Evolutionary conservation across 2,113 vertebrate genomes (phyloP), one percentile per base, ranked within the genome.

Genomic region (Sakesphorus luctuosus): DNA sequence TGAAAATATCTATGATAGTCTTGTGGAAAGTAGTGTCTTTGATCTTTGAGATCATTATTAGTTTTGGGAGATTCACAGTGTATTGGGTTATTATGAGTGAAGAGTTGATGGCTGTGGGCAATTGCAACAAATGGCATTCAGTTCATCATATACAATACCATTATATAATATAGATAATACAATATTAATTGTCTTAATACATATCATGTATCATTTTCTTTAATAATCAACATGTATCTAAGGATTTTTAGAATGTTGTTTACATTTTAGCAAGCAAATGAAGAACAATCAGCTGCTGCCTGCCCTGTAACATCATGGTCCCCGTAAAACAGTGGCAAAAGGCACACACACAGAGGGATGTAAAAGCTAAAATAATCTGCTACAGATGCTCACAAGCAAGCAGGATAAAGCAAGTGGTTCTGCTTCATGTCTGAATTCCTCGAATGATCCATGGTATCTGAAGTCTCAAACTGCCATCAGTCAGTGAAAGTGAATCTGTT

Each of bases 41-140:
- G 20, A 86, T 21, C 50, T 73, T 65, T 29, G 20, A 86, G 9
- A 78, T 23, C 13, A 46, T 3, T 46, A 35, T 19, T 81, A 58
- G 69, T 77, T 93, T 83, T 77, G 33, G 73, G 93, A 73, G 13
- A 71, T 67, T 86, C 36, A 49, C 8, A 63, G 38, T 43, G 23
- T 49, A 66, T 49, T 62, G 11, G n/a, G 49, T 90, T 53, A 84
- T 66, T 88, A 18, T 87, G 63, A 81, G 35, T 58, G 29, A 94
- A 80, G 25, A 69, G 21, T 47, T 90, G 38, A 31, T 18, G 36
- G 10, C 26, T 66, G 31, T 75, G 20, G 52, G 36, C 26, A 84
- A 62, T 10, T 89, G 47, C 29, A 80, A 83, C 29, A 79, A 88
- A 80, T 15, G 4, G 1, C 25, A 74, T 43, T 69, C 14, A 49